These are phyloP conservation scores for Mastomys coucha DNA, from an alignment of 2,113 vertebrate species.

Conservation along the genomic window DNA sequence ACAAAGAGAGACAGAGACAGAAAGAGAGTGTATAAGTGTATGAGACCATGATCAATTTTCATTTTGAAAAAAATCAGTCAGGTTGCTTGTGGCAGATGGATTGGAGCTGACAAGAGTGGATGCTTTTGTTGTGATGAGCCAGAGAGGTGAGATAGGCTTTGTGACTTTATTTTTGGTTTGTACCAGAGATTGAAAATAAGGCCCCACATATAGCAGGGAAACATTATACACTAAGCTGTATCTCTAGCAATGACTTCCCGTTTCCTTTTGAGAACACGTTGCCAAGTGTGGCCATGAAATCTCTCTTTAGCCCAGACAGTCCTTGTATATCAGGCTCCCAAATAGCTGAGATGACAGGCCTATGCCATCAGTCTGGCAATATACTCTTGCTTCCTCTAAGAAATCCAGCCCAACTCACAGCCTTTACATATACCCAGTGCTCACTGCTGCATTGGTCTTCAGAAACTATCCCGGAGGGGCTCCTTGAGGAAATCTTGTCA, in stretches of 20 bases:
- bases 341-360: neutral
- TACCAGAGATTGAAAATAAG: neutral
- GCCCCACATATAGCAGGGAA: neutral
- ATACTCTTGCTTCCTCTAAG: neutral
- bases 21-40: neutral
- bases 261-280: neutral
- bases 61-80: slow-evolving; percentile 18
- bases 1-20: too few species aligned
- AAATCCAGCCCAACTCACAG: neutral
- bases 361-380: too few species aligned
- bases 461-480: neutral
- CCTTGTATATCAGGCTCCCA: neutral
- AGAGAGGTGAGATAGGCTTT: neutral
- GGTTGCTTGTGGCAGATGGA: neutral
- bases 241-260: neutral
- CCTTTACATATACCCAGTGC: neutral
- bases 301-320: neutral
- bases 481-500: neutral
- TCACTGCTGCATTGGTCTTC: neutral
- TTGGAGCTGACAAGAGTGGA: neutral
- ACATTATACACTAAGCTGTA: neutral
- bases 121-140: neutral
- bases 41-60: neutral
- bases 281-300: neutral
- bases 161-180: neutral